These are phyloP conservation scores for Synanthedon andrenaeformis DNA, from an alignment of 2,888 invertebrate species.

Conservation along the genomic window DNA sequence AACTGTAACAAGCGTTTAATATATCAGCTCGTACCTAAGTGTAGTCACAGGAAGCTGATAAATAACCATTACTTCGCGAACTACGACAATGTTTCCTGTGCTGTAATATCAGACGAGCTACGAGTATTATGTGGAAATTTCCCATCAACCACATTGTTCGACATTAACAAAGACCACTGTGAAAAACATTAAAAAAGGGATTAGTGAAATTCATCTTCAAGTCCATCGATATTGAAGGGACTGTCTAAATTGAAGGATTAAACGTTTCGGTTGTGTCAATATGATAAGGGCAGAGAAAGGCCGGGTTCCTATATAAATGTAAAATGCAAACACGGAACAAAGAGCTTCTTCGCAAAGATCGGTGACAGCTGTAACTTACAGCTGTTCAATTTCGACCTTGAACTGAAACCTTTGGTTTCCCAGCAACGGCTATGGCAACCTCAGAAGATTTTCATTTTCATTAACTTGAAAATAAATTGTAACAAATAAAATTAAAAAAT, in stretches of 20 bases:
- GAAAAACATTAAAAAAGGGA: slow-evolving; percentile 9
- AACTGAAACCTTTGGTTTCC: no score
- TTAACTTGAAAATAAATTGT: no score
- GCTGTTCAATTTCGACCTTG: slow-evolving; percentile 12
- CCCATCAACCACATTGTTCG: slow-evolving; percentile 6
- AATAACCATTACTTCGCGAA: slow-evolving; percentile 8
- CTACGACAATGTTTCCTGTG: slow-evolving; percentile 7
- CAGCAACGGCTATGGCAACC: slow-evolving; percentile 16
- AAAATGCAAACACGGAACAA: slow-evolving; percentile 51
- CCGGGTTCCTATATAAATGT: slow-evolving; percentile 34
- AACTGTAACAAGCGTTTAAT: no score
- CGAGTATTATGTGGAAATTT: slow-evolving; percentile 7
- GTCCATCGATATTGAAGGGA: slow-evolving; percentile 30
- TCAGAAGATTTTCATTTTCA: slow-evolving; percentile 4
- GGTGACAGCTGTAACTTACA: slow-evolving; percentile 30
- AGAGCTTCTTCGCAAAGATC: slow-evolving; percentile 31
- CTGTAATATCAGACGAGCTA: slow-evolving; percentile 4
- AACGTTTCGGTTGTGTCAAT: slow-evolving; percentile 52
- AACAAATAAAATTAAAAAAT: no score
- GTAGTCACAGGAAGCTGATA: slow-evolving; percentile 7
- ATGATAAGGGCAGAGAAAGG: slow-evolving; percentile 55
- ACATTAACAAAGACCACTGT: slow-evolving; percentile 2
- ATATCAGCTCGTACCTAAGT: no score
- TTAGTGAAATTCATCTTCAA: slow-evolving; percentile 7
- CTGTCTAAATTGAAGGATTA: slow-evolving; percentile 49